Conservation (phyloP, 2,888 invertebrate species). For the Synanthedon formicaeformis region DNA sequence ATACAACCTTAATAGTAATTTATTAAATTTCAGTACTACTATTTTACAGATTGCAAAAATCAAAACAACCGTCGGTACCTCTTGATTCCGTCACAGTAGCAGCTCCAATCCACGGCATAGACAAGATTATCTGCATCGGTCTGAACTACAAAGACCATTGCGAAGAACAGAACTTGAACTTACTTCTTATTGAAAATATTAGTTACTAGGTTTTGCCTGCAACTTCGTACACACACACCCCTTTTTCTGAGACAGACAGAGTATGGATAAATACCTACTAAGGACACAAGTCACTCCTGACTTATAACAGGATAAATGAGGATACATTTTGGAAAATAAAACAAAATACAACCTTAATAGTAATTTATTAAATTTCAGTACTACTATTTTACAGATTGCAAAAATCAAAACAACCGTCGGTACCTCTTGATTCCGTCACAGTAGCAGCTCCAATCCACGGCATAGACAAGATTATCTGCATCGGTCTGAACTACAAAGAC, state of each 20-base stretch:
- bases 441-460: constrained; percentile 80
- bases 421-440: constrained; percentile 63
- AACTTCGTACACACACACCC: too few species aligned
- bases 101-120: constrained; percentile 82
- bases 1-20: background rate
- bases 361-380: background rate
- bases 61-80: constrained; percentile 14
- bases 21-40: background rate
- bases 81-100: constrained; percentile 71
- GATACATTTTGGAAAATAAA: background rate
- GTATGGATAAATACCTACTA: too few species aligned
- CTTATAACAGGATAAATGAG: too few species aligned
- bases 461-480: constrained; percentile 87
- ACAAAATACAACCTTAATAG: background rate
- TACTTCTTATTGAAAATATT: too few species aligned
- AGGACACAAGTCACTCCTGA: too few species aligned
- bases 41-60: background rate
- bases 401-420: constrained; percentile 3
- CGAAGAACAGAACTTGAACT: constrained; percentile 81
- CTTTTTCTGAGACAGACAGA: too few species aligned
- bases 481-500: constrained; percentile 87
- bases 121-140: constrained; percentile 88
- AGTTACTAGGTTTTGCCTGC: too few species aligned
- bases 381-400: background rate
- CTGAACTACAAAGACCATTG: constrained; percentile 90